Base-by-base conservation (phyloP, 2,888 invertebrate species). In the Athalia cordata region DNA sequence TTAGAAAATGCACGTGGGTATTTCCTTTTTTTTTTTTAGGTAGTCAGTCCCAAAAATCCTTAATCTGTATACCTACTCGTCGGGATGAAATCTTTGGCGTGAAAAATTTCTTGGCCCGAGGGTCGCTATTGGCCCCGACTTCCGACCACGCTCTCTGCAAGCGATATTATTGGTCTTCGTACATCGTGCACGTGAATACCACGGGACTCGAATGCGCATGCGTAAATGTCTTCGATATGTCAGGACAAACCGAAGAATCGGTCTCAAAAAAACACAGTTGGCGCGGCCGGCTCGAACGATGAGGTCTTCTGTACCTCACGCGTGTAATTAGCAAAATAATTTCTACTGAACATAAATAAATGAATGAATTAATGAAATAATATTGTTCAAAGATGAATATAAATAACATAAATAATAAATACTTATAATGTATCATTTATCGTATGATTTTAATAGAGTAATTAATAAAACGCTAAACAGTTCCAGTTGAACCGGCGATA, bases 161-260 rank as follows among this genome's bases (percentile, higher is more conserved):
- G 64, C 52, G 4, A n/a, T 52, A 47, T 67, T 66, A 81, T 84
- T 85, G 84, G 85, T 76, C 78, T 77, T 65, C 59, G 52, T 67
- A 72, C 15, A 57, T 76, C 81, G 81, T 87, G 87, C 88, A 88
- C 88, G 88, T 88, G 88, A 87, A 88, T 72, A 72, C 79, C 88
- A 88, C 87, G 87, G 85, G 85, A 82, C 76, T 77, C 52, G 68
- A 7, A 45, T 3, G 77, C 82, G 83, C 82, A 79, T 81, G 83
- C 83, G 83, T 15, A 50, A 43, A 11, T 62, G 15, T 29, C 49
- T 49, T 75, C 64, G 13, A 75, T 64, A 43, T 29, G 29, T 29
- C 72, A 55, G 64, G 78, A 74, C 78, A 78, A 78, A 64, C 72
- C 78, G 72, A 74, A 64, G 68, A 52, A 78, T 52, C 55, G 62